Base-by-base conservation (phyloP, 1,140 invertebrate species). In the Drosophila mauritiana region DNA sequence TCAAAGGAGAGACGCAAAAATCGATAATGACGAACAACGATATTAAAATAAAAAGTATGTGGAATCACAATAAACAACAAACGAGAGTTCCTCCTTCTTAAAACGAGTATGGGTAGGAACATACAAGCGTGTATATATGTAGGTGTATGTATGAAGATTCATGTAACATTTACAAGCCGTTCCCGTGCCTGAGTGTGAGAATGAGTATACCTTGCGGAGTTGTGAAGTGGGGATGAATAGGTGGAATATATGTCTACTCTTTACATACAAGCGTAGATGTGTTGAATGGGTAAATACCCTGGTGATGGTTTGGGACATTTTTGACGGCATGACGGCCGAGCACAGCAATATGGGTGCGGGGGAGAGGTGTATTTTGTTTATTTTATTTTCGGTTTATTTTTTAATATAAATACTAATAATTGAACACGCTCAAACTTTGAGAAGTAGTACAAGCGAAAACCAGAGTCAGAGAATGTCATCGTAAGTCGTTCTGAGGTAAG, bases 1-100 rank as follows among this genome's bases (percentile, higher is more conserved):
- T 58, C 61, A 76, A 82, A 57, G 64, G 49, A 68, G 64, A 62
- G 67, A 74, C 54, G 62, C 13, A 80, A 73, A 80, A 82, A 82
- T 82, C 79, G 78, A 82, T 82, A 82, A 73, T 53, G 37, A 46
- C 61, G 48, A 73, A 69, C 78, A 73, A 69, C 78, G 52, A 78
- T 76, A 79, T 81, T 76, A 80, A 79, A 80, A 82, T 73, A 70
- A 80, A 79, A 53, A 57, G 62, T 51, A 43, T 67, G n/a, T 43
- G 56, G 54, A 70, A 63, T 59, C 52, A 59, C 48, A 67, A 65
- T 62, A 67, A 80, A 78, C 77, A 73, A 76, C 17, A 68, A 64
- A 64, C 36, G 48, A 53, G 22, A 63, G 46, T 52, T 48, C 11
- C 17, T 52, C 4, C 42, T 27, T 48, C 31, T 46, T 10, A 15